Percentiles rank a stretch among this genome's conserved stretches.
These are phyloP conservation scores for Drosophila sp. DNA, from an alignment of 1,140 invertebrate genomes.

Conservation along the genomic window DNA sequence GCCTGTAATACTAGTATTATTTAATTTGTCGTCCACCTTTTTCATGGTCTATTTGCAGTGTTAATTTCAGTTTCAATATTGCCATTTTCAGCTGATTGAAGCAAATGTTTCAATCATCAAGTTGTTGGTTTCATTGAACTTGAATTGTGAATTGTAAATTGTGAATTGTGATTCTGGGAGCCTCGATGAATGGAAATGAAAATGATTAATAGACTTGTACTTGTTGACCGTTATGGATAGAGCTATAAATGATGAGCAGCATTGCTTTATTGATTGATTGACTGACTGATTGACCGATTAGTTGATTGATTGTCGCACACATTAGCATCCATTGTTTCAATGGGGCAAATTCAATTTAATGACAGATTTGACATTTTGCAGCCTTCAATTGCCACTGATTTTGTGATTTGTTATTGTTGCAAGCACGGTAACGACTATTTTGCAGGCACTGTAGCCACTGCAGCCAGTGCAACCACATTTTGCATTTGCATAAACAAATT, in stretches of 20 bases:
- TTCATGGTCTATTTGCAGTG: conserved; percentile 12
- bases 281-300: conserved; percentile 23
- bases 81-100: conserved; percentile 33
- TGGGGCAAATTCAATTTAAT: conserved; percentile 13
- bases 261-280: conserved; percentile 19
- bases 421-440: conserved; percentile 8
- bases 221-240: conserved; percentile 37
- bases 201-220: conserved; percentile 23
- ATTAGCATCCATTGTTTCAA: conserved; percentile 38
- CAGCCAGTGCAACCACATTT: conserved; percentile 2
- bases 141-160: conserved; percentile 41
- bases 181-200: conserved; percentile 13
- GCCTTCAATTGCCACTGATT: conserved; percentile 20
- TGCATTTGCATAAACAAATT: conserved; percentile 59
- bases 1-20: no score
- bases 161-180: conserved; percentile 37
- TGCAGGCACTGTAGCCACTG: not conserved
- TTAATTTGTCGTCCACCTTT: no score
- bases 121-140: conserved; percentile 40
- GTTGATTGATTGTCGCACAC: conserved; percentile 44
- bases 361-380: conserved; percentile 19
- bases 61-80: conserved; percentile 55
- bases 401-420: conserved; percentile 18
- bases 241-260: conserved; percentile 41
- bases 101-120: not conserved